These are phyloP conservation scores for Caenorhabditis sulstoni DNA, from an alignment of 2,888 invertebrate species.

Conservation along the genomic window DNA sequence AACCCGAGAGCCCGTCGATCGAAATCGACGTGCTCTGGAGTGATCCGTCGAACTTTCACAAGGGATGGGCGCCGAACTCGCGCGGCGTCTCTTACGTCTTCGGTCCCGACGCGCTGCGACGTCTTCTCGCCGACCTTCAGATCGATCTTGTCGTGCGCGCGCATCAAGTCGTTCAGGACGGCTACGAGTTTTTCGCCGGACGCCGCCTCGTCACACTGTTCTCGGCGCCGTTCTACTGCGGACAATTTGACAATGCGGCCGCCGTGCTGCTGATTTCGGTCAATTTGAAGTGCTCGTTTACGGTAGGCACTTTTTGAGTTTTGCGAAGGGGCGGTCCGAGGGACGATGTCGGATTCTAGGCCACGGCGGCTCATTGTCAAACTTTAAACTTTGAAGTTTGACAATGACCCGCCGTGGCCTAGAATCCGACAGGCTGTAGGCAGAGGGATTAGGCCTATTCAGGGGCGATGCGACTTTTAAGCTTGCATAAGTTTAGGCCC, in stretches of 20 bases:
- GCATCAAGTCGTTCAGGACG: conserved; percentile 83
- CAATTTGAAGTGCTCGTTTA: conserved; percentile 69
- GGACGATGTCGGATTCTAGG: too few relatives aligned
- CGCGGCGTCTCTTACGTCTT: conserved; percentile 84
- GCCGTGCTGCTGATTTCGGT: conserved; percentile 73
- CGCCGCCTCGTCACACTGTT: conserved; percentile 71
- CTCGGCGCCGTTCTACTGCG: conserved; percentile 70
- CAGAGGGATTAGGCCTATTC: too few relatives aligned
- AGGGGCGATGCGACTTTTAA: too few relatives aligned
- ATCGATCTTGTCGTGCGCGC: conserved; percentile 73
- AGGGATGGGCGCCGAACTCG: conserved; percentile 67
- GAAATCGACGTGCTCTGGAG: conserved; percentile 82
- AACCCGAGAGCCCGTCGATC: conserved; percentile 80
- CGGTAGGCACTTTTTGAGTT: conserved; percentile 42
- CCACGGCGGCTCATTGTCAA: too few relatives aligned
- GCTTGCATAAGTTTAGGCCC: too few relatives aligned
- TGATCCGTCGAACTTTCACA: conserved; percentile 69
- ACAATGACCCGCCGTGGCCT: too few relatives aligned
- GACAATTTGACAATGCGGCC: conserved; percentile 74
- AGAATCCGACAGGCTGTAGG: too few relatives aligned
- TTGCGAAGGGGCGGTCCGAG: too few relatives aligned
- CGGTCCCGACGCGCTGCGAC: conserved; percentile 83
- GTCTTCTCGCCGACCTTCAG: conserved; percentile 53
- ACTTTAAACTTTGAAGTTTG: too few relatives aligned
- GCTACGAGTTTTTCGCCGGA: conserved; percentile 83